These are phyloP conservation scores for Pedetes capensis DNA, from an alignment of 2,113 vertebrate species.

Conservation along the genomic window DNA sequence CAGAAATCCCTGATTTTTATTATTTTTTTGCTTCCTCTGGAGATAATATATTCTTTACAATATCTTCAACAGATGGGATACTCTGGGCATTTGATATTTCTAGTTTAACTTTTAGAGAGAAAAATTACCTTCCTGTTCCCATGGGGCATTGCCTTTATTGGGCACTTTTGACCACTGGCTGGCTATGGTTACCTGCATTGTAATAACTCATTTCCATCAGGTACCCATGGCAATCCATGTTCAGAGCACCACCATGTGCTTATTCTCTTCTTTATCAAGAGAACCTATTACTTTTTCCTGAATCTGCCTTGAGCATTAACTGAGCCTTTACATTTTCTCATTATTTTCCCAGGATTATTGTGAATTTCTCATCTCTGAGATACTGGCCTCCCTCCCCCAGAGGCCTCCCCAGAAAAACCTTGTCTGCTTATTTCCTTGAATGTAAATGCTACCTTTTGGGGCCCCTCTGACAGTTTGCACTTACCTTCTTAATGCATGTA, in stretches of 20 bases:
- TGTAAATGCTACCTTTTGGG: background rate
- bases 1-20: background rate
- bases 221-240: background rate
- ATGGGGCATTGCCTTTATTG: background rate
- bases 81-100: background rate
- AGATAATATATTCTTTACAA: background rate
- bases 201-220: background rate
- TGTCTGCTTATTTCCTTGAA: background rate
- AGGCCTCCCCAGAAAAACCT: background rate
- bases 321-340: background rate
- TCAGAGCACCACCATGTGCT: background rate
- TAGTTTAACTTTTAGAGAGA: constrained; percentile 21
- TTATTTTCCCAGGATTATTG: background rate
- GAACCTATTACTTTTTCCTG: background rate
- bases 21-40: background rate
- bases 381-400: background rate
- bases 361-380: background rate
- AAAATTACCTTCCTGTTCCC: background rate
- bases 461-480: background rate
- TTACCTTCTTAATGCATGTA: background rate
- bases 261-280: background rate
- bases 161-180: background rate
- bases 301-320: background rate
- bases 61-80: background rate
- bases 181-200: background rate